phyloP scores from a whole-genome alignment of 2,797 vertebrate species.

The Perodicticus potto region DNA sequence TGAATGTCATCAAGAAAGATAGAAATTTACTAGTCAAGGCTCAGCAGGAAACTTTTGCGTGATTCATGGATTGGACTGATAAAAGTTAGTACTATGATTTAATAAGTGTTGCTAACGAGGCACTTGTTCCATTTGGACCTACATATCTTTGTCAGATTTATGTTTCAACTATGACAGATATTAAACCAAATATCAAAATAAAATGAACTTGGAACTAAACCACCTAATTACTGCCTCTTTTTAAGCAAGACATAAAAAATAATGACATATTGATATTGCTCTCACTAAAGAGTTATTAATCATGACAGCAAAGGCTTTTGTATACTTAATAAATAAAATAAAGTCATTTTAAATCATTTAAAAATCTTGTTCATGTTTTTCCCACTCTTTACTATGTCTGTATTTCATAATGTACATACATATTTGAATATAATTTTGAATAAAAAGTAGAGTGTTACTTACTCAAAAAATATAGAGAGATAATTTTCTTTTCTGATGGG shows the following conservation, averaged over 20 bases:
- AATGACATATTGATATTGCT: background rate
- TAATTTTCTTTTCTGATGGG: background rate
- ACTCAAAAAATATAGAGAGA: background rate
- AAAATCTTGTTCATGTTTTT: conserved; percentile 47
- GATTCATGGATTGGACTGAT: conserved; percentile 14
- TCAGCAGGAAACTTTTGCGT: conserved; percentile 37
- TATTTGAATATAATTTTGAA: background rate
- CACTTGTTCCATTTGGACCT: conserved; percentile 9
- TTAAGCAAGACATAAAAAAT: conserved; percentile 57
- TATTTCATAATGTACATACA: conserved; percentile 21
- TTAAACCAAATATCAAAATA: conserved; percentile 66
- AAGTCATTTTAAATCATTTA: conserved; percentile 45
- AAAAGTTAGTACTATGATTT: conserved; percentile 41
- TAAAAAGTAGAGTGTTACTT: conserved; percentile 17
- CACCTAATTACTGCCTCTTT: conserved; percentile 52
- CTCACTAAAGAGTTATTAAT: conserved; percentile 60
- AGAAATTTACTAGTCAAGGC: conserved; percentile 29
- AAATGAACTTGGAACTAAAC: conserved; percentile 62
- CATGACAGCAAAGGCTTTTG: conserved; percentile 37
- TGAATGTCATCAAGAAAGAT: background rate
- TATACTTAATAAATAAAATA: conserved; percentile 31
- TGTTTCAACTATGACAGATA: conserved; percentile 51
- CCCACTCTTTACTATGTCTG: background rate
- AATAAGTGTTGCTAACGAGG: conserved; percentile 25
- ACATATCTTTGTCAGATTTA: conserved; percentile 21